Evolutionary conservation across 2,888 invertebrate species (phyloP).

Genomic region (Liopterus haemorrhoidalis): DNA sequence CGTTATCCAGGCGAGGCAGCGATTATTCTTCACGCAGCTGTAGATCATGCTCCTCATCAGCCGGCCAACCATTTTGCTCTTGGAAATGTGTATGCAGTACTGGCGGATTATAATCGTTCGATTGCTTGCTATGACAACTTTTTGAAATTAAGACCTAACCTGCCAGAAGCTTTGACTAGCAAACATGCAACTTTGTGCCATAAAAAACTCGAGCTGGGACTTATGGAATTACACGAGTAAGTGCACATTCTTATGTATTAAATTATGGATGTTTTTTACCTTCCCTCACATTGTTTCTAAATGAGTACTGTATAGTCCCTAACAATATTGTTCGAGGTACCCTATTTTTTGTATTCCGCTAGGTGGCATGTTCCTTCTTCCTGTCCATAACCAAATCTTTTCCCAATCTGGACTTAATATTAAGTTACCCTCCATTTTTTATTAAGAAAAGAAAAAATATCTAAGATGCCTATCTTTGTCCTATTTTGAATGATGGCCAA

Average conservation of each 20-base stretch:
- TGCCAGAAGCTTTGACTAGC: constrained; percentile 56
- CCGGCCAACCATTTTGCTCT: constrained; percentile 61
- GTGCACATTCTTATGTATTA: constrained; percentile 35
- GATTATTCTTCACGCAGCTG: constrained; percentile 63
- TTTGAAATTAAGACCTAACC: constrained; percentile 57
- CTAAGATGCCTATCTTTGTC: too few species aligned
- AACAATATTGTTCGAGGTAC: too few species aligned
- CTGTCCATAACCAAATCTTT: too few species aligned
- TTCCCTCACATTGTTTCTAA: background rate
- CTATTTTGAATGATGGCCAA: too few species aligned
- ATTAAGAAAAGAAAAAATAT: too few species aligned
- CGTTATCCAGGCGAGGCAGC: constrained; percentile 65
- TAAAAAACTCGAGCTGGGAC: constrained; percentile 55
- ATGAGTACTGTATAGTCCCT: background rate
- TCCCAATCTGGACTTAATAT: too few species aligned
- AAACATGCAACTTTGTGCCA: constrained; percentile 65
- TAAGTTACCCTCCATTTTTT: too few species aligned
- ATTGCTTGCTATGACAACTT: constrained; percentile 61
- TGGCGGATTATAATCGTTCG: constrained; percentile 66
- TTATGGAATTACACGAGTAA: constrained; percentile 62
- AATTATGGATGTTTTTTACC: background rate
- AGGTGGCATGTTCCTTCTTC: too few species aligned
- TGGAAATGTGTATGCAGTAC: constrained; percentile 66
- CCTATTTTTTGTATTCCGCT: too few species aligned
- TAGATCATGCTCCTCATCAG: constrained; percentile 61